Conservation (phyloP, 2,888 invertebrate genomes). For the Brachyptera risi region DNA sequence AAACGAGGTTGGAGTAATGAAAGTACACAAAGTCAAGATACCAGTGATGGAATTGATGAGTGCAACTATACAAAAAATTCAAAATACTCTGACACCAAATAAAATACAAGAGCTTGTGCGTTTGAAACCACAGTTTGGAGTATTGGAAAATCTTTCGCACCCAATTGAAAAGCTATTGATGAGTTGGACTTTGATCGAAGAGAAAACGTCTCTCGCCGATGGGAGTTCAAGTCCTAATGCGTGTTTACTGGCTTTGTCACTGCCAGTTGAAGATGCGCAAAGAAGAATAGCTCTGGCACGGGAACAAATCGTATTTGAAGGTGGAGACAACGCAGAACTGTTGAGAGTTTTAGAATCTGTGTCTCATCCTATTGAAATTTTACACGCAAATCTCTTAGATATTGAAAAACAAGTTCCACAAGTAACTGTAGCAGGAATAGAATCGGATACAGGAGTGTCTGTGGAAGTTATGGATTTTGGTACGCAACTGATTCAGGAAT, state of each 20-base stretch:
- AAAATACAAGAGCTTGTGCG: background rate
- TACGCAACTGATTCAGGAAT: background rate
- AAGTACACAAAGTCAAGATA: background rate
- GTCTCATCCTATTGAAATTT: background rate
- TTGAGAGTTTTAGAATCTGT: background rate
- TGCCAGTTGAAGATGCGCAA: conserved; percentile 40
- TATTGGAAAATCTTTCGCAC: conserved; percentile 1
- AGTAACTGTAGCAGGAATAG: background rate
- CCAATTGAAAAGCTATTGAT: conserved; percentile 5
- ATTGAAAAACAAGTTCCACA: background rate
- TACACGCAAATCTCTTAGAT: background rate
- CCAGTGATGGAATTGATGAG: background rate
- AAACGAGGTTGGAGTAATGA: background rate
- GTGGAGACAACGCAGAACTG: background rate
- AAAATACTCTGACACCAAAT: background rate
- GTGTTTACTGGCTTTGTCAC: conserved; percentile 33
- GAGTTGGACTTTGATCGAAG: conserved; percentile 2
- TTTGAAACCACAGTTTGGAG: background rate
- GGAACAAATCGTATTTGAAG: conserved; percentile 40
- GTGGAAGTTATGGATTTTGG: background rate
- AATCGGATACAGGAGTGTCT: background rate
- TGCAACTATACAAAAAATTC: background rate
- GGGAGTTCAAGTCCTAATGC: conserved; percentile 21
- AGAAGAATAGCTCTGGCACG: conserved; percentile 43
- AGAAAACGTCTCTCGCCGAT: background rate